Conservation (phyloP, 2,888 invertebrate genomes). For the Exephanes ischioxanthus region DNA sequence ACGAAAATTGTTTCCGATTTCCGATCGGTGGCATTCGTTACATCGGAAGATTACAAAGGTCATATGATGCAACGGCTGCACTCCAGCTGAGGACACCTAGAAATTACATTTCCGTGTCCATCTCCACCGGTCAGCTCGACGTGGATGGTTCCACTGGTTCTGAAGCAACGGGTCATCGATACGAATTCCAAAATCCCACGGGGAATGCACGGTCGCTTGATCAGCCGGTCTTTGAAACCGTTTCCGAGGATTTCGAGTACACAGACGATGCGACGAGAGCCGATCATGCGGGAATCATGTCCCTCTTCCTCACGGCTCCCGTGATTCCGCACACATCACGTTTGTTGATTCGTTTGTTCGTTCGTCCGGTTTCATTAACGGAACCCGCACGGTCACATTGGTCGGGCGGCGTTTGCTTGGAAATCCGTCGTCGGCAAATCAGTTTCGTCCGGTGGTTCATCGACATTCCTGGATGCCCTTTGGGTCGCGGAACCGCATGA, state of each 20-base stretch:
- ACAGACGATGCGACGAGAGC: slow-evolving; percentile 1
- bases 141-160: neutral
- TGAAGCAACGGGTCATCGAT: slow-evolving; percentile 4
- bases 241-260: slow-evolving; percentile 18
- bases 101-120: neutral
- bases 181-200: slow-evolving; percentile 43
- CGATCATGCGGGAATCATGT: slow-evolving; percentile 25
- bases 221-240: slow-evolving; percentile 35
- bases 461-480: slow-evolving; percentile 29
- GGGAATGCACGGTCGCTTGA: slow-evolving; percentile 22
- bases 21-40: slow-evolving; percentile 18
- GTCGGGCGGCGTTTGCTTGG: neutral
- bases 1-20: slow-evolving; percentile 1
- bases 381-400: neutral
- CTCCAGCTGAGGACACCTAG: neutral
- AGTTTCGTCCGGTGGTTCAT: neutral
- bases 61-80: neutral
- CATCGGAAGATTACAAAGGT: neutral
- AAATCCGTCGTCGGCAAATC: slow-evolving; percentile 1
- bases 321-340: slow-evolving; percentile 17
- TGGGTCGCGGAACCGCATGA: slow-evolving; percentile 6
- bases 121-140: neutral
- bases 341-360: slow-evolving; percentile 35
- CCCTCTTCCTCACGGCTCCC: neutral
- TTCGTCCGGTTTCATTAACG: slow-evolving; percentile 9